Percentiles rank a stretch among this genome's conserved stretches.
phyloP scores from a whole-genome alignment of 2,888 invertebrate genomes.

The Nomada flava region DNA sequence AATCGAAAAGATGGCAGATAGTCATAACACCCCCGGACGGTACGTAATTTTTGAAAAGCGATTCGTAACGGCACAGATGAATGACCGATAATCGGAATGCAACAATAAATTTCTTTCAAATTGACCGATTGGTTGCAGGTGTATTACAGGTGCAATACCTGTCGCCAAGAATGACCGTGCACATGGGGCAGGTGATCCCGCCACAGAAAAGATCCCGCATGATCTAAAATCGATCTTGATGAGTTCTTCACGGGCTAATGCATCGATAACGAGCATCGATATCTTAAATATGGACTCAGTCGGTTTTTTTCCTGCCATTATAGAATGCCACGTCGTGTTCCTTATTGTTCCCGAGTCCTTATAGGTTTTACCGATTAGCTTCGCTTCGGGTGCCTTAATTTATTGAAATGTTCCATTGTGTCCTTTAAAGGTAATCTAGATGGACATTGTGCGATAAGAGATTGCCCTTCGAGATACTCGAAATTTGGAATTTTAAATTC shows the following conservation, averaged over 20 bases:
- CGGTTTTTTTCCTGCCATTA: not conserved
- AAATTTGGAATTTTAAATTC: constrained; percentile 14
- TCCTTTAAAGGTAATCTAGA: not conserved
- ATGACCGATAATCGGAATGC: constrained; percentile 51
- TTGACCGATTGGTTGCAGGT: constrained; percentile 65
- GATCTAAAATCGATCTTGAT: constrained; percentile 68
- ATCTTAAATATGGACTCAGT: constrained; percentile 20
- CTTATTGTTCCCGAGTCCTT: not conserved
- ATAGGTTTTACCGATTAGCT: not conserved
- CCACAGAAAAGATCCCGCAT: constrained; percentile 48
- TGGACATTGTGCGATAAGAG: not conserved
- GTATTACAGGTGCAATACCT: constrained; percentile 71
- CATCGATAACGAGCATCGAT: constrained; percentile 42
- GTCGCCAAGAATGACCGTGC: constrained; percentile 64
- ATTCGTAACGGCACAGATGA: constrained; percentile 51
- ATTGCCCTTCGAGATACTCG: not conserved
- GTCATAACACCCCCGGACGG: constrained; percentile 9
- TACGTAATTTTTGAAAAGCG: constrained; percentile 28
- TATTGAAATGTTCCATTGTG: not conserved
- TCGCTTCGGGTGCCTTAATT: not conserved
- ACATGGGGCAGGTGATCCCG: constrained; percentile 69
- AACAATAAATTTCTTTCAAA: constrained; percentile 64
- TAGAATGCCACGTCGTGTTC: not conserved
- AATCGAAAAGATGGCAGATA: constrained; percentile 29
- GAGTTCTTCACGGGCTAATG: constrained; percentile 49